Conservation (phyloP, 1,140 invertebrate species). For the Pseudomyrmex flavicornis region DNA sequence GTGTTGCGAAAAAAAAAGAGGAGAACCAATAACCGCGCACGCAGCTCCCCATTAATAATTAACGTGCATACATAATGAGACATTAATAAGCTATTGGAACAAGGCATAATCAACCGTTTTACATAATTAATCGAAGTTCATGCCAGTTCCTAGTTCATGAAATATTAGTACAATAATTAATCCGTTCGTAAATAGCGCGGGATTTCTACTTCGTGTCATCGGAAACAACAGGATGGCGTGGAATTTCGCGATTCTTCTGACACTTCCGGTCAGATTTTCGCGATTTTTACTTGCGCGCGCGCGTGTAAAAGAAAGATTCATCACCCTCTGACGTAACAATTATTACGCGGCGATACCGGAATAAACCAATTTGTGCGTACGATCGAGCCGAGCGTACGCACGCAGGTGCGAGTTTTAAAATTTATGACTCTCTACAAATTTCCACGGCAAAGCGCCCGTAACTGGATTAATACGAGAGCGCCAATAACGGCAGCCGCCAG, state of each 20-base stretch:
- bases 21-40: constrained; percentile 27
- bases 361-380: constrained; percentile 41
- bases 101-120: constrained; percentile 54
- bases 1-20: constrained; percentile 24
- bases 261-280: background rate
- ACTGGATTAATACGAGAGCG: constrained; percentile 68
- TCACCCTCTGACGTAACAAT: too few species aligned
- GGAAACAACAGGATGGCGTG: constrained; percentile 2
- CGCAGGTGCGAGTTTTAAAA: constrained; percentile 75
- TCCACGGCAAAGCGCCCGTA: constrained; percentile 46
- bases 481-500: constrained; percentile 65
- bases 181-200: constrained; percentile 45
- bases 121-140: constrained; percentile 53
- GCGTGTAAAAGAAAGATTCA: too few species aligned
- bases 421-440: constrained; percentile 70
- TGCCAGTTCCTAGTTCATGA: constrained; percentile 38
- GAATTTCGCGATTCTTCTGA: background rate
- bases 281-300: too few species aligned
- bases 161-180: constrained; percentile 62
- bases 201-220: constrained; percentile 31
- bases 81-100: constrained; percentile 60
- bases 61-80: constrained; percentile 51
- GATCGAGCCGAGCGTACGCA: constrained; percentile 55
- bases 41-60: constrained; percentile 50
- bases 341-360: too few species aligned